Base-by-base conservation (phyloP, 1,140 invertebrate genomes). In the Eumeta japonica region DNA sequence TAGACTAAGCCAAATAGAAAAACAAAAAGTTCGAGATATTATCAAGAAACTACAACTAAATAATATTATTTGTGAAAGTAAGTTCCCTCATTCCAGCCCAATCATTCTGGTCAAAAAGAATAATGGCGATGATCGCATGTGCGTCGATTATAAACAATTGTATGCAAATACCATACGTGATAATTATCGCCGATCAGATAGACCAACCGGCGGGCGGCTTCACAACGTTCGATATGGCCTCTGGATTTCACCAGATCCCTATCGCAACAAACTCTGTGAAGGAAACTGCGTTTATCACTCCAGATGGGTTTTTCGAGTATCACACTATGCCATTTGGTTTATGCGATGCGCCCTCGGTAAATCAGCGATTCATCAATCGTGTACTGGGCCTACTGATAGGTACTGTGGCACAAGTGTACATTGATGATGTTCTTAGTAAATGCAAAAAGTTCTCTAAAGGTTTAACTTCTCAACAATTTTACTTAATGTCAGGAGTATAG, bases 31-130 rank as follows among this genome's bases (percentile, higher is more conserved):
- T 9, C 18, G 36, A 24, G 19, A 37, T 28, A 40, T 42, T 14
- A 7, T 46, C 32, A 12, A 31, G 37, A 37, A 41, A 41, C 36
- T 46, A 17, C n/a, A 50, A 3, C 16, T 43, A 9, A 35, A 50
- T 35, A 39, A 60, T 3, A 60, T 76, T 2, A 58, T 76, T 17
- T 29, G 51, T 16, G 42, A 52, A 31, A 70, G 62, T 15, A 38
- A 36, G 18, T 73, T 62, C n/a, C 40, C 39, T 1, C 53, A 38
- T 20, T 41, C 50, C 0, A 46, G 39, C 9, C 53, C 50, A 1
- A 43, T 56, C 15, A 42, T 53, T 15, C 20, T 51, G 1, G 51
- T 56, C 0, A 53, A 50, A 35, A 57, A 55, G 35, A 53, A 53
- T 32, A 52, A 45, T 19, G 48, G 51, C 2, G 46, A 57, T 7